Evolutionary conservation across 1,140 invertebrate genomes (phyloP).

Genomic region (Zaprionus inermis): DNA sequence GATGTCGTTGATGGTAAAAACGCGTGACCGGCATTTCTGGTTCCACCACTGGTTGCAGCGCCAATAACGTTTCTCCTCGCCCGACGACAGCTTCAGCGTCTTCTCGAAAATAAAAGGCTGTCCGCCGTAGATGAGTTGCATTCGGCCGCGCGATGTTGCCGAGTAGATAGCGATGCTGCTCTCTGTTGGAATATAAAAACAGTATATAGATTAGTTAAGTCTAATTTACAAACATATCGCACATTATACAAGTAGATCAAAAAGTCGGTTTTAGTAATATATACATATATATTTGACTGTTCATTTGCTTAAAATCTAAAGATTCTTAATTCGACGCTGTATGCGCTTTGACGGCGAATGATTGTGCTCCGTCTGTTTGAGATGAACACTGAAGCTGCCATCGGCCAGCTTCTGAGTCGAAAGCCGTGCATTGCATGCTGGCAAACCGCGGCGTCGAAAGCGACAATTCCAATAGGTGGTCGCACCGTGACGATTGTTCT

Average conservation of each 20-base stretch:
- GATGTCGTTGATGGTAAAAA: conserved; percentile 80
- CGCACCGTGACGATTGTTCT: conserved; percentile 58
- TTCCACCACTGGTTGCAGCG: conserved; percentile 84
- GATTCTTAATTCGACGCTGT: conserved; percentile 21
- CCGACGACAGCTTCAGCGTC: conserved; percentile 71
- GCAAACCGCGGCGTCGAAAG: conserved; percentile 37
- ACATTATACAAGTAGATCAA: conserved; percentile 26
- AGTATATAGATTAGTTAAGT: neutral
- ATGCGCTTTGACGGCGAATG: conserved; percentile 64
- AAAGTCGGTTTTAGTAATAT: conserved; percentile 37
- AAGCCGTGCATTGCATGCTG: conserved; percentile 68
- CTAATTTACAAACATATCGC: neutral
- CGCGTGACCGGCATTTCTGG: conserved; percentile 81
- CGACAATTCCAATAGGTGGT: conserved; percentile 81
- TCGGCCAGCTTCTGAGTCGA: conserved; percentile 57
- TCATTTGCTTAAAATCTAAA: conserved; percentile 45
- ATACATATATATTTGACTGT: neutral
- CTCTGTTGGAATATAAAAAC: conserved; percentile 46
- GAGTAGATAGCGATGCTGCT: conserved; percentile 76
- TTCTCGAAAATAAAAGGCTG: conserved; percentile 84
- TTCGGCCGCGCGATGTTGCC: conserved; percentile 77
- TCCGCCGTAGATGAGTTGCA: conserved; percentile 82
- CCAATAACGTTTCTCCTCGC: conserved; percentile 82
- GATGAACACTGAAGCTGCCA: conserved; percentile 62
- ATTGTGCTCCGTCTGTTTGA: conserved; percentile 70